Percentiles rank a stretch among this genome's conserved stretches.
These are phyloP conservation scores for Mesocricetus auratus DNA, from an alignment of 2,113 vertebrate species.

Conservation along the genomic window DNA sequence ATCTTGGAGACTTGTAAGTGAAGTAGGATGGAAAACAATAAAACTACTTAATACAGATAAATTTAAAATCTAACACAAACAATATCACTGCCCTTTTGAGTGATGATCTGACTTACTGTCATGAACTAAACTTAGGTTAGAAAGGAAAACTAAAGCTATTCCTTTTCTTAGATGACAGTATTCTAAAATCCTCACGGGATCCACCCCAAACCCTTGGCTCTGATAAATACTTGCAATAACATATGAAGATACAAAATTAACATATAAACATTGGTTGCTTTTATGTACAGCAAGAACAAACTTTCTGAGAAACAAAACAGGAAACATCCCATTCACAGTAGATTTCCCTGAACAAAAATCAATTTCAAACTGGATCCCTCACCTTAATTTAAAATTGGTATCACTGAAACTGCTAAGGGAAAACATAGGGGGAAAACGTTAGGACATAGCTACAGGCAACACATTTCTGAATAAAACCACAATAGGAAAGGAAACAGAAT, in stretches of 20 bases:
- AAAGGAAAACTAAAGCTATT: neutral
- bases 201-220: neutral
- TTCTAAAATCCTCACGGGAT: neutral
- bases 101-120: neutral
- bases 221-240: neutral
- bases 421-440: neutral
- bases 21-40: neutral
- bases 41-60: neutral
- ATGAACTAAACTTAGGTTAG: slow-evolving; percentile 11
- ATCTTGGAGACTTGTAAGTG: slow-evolving; percentile 2
- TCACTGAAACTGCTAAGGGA: neutral
- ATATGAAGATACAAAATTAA: neutral
- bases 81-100: neutral
- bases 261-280: neutral
- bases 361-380: neutral
- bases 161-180: neutral
- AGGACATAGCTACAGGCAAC: neutral
- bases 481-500: neutral
- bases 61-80: neutral
- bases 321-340: neutral
- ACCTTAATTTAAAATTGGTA: neutral
- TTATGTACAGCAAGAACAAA: neutral
- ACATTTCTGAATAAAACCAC: neutral
- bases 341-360: neutral
- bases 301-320: neutral